phyloP scores from a whole-genome alignment of 2,888 invertebrate genomes.

The Orthosia cruda region DNA sequence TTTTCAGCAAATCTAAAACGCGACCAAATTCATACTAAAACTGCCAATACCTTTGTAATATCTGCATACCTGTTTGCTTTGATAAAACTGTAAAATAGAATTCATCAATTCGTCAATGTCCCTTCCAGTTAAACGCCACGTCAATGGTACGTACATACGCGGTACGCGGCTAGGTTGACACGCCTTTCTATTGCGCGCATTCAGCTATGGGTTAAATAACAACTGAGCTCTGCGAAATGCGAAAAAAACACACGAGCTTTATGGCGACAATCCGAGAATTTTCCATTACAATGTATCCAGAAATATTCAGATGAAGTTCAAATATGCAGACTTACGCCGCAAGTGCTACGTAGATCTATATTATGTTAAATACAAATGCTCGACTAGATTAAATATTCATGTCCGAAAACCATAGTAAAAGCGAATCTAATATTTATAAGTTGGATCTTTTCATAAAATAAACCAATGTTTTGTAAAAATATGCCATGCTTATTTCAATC shows the following conservation, averaged over 20 bases:
- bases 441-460: not conserved
- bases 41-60: not conserved
- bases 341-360: constrained; percentile 11
- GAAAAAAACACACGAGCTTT: constrained; percentile 73
- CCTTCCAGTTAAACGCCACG: constrained; percentile 63
- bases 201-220: constrained; percentile 85
- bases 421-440: constrained; percentile 25
- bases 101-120: constrained; percentile 42
- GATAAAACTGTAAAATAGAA: constrained; percentile 34
- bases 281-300: constrained; percentile 59
- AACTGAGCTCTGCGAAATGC: constrained; percentile 78
- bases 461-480: constrained; percentile 28
- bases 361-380: constrained; percentile 19
- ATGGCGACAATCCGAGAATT: constrained; percentile 68
- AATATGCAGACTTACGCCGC: constrained; percentile 26
- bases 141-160: constrained; percentile 64
- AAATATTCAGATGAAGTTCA: constrained; percentile 57
- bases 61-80: not conserved
- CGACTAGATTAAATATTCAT: constrained; percentile 44
- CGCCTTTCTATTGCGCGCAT: constrained; percentile 84
- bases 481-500: constrained; percentile 41
- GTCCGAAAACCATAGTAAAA: constrained; percentile 18
- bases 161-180: constrained; percentile 78
- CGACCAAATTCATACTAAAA: not conserved
- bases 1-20: not conserved